phyloP scores from a whole-genome alignment of 2,888 invertebrate species.

The Boloria selene region DNA sequence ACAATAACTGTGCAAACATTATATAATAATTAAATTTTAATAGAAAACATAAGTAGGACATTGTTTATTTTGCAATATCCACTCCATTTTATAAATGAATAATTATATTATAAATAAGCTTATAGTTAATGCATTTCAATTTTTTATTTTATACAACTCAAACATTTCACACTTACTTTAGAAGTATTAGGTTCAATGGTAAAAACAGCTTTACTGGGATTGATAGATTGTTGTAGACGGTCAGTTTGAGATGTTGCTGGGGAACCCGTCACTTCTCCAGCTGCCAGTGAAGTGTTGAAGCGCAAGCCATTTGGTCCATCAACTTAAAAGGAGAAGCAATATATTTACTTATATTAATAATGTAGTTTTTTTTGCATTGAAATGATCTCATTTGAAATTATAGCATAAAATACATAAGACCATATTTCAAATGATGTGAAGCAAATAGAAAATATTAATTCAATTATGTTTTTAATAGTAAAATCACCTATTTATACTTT shows the following conservation, averaged over 20 bases:
- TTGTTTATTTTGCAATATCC: no score
- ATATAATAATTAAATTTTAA: background rate
- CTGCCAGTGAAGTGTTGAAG: conserved; percentile 75
- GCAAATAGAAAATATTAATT: no score
- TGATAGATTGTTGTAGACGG: conserved; percentile 77
- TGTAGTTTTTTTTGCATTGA: background rate
- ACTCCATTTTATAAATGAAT: no score
- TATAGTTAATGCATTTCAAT: background rate
- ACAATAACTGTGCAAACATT: background rate
- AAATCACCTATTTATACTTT: conserved; percentile 19
- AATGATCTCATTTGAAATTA: no score
- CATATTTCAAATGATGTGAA: no score
- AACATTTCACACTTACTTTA: conserved; percentile 67
- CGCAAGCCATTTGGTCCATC: conserved; percentile 80
- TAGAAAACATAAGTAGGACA: no score
- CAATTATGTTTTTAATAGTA: no score
- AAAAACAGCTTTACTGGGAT: conserved; percentile 86
- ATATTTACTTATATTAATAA: background rate
- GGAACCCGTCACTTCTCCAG: conserved; percentile 63
- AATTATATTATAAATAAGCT: background rate
- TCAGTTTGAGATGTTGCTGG: conserved; percentile 73
- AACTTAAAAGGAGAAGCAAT: conserved; percentile 51
- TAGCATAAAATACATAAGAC: no score
- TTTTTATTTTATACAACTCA: background rate
- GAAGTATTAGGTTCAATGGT: conserved; percentile 85